These are phyloP conservation scores for Darevskia mixta DNA, from an alignment of 2,797 vertebrate genomes.

Conservation along the genomic window DNA sequence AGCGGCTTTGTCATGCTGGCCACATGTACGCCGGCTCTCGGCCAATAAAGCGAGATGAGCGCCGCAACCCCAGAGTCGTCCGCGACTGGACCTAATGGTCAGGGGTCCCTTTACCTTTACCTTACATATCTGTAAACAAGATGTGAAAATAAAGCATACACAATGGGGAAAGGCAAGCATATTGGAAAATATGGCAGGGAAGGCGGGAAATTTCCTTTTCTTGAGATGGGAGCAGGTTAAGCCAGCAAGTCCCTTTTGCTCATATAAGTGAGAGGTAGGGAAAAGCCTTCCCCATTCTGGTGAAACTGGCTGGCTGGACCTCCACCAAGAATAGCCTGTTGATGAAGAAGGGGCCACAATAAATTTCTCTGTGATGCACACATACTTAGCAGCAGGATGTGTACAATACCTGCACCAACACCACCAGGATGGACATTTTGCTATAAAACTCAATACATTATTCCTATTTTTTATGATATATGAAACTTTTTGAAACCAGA, in stretches of 20 bases:
- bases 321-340: neutral
- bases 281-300: neutral
- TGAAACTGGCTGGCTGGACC: neutral
- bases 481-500: neutral
- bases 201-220: neutral
- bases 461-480: neutral
- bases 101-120: no score
- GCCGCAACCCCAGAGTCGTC: no score
- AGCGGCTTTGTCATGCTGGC: no score
- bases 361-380: neutral
- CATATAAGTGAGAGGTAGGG: neutral
- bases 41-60: no score
- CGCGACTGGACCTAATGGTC: no score
- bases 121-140: neutral
- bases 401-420: neutral
- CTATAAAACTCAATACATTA: neutral
- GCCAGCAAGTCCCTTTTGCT: neutral
- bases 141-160: neutral
- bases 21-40: no score
- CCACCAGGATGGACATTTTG: neutral
- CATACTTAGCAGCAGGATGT: neutral
- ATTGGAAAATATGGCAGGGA: neutral
- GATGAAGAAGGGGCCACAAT: neutral
- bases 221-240: neutral
- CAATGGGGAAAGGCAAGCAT: neutral